phyloP scores from a whole-genome alignment of 2,888 invertebrate species.

The Stegana nigrithorax region DNA sequence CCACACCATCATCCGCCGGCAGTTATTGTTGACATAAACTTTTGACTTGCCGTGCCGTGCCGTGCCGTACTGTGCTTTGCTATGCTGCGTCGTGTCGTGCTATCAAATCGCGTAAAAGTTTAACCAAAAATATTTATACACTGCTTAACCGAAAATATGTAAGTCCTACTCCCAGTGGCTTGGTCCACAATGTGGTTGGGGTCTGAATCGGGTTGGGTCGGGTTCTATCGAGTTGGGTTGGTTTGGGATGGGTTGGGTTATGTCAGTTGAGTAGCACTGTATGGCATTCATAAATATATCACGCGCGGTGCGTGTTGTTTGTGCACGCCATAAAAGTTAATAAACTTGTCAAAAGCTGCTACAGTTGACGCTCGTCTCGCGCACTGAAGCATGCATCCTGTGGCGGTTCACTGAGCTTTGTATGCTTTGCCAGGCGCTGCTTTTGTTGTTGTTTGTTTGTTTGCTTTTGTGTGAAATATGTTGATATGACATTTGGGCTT shows the following conservation, averaged over 20 bases:
- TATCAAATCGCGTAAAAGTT: conserved; percentile 54
- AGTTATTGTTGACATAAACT: conserved; percentile 56
- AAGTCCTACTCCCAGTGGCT: conserved; percentile 15
- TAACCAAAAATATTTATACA: conserved; percentile 60
- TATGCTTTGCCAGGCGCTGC: no score
- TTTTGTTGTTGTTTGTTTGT: no score
- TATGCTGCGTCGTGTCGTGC: background rate
- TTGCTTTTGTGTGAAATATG: no score
- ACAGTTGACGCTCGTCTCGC: conserved; percentile 1
- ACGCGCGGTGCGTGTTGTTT: conserved; percentile 26
- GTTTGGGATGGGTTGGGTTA: conserved; percentile 18
- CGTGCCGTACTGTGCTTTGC: background rate
- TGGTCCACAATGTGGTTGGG: conserved; percentile 29
- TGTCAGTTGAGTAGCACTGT: conserved; percentile 1
- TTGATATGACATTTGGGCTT: no score
- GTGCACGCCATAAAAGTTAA: conserved; percentile 42
- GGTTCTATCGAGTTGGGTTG: no score
- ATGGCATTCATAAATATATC: conserved; percentile 38
- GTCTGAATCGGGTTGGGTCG: conserved; percentile 15
- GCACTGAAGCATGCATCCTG: conserved; percentile 34
- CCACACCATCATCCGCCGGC: conserved; percentile 8
- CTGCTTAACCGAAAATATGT: conserved; percentile 14
- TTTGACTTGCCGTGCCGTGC: conserved; percentile 53
- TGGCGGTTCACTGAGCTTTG: conserved; percentile 19
- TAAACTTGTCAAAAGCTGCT: conserved; percentile 52